Evolutionary conservation across 2,888 invertebrate genomes (phyloP).

Genomic region (Dynastes maya): DNA sequence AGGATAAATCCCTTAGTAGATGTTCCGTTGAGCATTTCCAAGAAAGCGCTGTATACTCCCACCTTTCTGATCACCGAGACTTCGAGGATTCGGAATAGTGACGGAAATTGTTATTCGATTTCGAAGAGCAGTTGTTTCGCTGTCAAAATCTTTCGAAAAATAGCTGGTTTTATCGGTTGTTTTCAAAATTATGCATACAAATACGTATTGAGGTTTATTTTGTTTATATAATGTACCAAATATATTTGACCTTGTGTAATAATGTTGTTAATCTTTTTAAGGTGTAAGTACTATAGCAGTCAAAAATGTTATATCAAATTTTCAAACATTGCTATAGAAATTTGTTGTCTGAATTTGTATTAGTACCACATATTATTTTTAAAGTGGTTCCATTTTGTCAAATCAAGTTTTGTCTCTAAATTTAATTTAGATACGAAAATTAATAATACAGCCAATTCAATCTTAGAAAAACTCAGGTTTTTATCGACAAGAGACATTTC

Average conservation of each 20-base stretch:
- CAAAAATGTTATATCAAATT: too few relatives aligned
- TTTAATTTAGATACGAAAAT: too few relatives aligned
- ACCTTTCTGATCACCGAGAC: not conserved
- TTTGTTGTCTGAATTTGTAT: not conserved
- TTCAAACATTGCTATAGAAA: too few relatives aligned
- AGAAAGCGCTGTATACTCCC: conserved; percentile 34
- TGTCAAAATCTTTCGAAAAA: conserved; percentile 39
- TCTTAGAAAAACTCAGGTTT: too few relatives aligned
- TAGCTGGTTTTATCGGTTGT: conserved; percentile 40
- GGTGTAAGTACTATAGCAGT: too few relatives aligned
- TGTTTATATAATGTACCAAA: conserved; percentile 51
- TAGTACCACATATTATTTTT: not conserved
- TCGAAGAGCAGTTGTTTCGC: conserved; percentile 36
- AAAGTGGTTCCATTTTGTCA: not conserved
- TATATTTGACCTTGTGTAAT: not conserved
- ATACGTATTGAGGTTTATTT: conserved; percentile 52
- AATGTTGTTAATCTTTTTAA: too few relatives aligned
- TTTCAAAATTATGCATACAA: conserved; percentile 48
- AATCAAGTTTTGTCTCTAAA: not conserved
- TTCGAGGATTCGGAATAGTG: not conserved
- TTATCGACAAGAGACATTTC: too few relatives aligned
- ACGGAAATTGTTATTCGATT: not conserved
- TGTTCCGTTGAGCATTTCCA: conserved; percentile 39
- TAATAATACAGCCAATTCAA: too few relatives aligned
- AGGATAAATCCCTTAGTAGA: conserved; percentile 42